A percentile compares a stretch with the other conserved stretches of the same genome.
phyloP scores from a whole-genome alignment of 2,797 vertebrate genomes.

The Macroramphosus scolopax region DNA sequence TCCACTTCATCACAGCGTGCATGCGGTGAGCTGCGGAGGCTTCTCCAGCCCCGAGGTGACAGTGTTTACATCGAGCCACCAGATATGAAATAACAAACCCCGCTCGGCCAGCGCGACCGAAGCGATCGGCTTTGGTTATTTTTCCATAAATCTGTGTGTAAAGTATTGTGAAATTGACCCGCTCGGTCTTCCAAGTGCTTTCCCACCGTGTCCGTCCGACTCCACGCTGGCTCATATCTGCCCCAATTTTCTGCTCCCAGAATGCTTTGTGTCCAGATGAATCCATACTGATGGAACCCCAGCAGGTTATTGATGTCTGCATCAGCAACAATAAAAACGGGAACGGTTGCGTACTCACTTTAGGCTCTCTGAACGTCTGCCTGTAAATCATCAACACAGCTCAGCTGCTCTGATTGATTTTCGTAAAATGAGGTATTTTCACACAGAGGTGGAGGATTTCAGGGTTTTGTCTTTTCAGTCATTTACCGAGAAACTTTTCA shows the following conservation, averaged over 20 bases:
- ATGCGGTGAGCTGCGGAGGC: no score
- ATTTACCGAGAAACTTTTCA: no score
- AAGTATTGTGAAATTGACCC: slow-evolving; percentile 47
- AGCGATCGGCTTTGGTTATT: no score
- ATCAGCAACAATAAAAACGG: slow-evolving; percentile 59
- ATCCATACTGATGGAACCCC: slow-evolving; percentile 45
- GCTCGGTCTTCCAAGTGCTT: slow-evolving; percentile 14
- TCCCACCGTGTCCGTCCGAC: slow-evolving; percentile 33
- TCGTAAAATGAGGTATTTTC: slow-evolving; percentile 2
- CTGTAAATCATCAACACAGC: no score
- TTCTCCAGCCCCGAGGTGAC: no score
- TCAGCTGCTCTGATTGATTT: slow-evolving; percentile 16
- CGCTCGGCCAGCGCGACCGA: no score
- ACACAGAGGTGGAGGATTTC: no score
- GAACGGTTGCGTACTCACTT: slow-evolving; percentile 38
- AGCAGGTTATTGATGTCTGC: slow-evolving; percentile 55
- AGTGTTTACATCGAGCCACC: no score
- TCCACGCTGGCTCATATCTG: slow-evolving; percentile 36
- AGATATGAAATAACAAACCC: no score
- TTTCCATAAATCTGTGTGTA: slow-evolving; percentile 32
- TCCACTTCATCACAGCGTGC: no score
- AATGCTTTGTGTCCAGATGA: slow-evolving; percentile 40
- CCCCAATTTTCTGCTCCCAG: slow-evolving; percentile 21
- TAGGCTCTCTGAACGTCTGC: slow-evolving; percentile 7
- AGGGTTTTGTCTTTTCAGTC: no score